Percentiles rank a stretch among this genome's conserved stretches.
phyloP scores from a whole-genome alignment of 2,888 invertebrate genomes.

The Thecocarcelia acutangulata region DNA sequence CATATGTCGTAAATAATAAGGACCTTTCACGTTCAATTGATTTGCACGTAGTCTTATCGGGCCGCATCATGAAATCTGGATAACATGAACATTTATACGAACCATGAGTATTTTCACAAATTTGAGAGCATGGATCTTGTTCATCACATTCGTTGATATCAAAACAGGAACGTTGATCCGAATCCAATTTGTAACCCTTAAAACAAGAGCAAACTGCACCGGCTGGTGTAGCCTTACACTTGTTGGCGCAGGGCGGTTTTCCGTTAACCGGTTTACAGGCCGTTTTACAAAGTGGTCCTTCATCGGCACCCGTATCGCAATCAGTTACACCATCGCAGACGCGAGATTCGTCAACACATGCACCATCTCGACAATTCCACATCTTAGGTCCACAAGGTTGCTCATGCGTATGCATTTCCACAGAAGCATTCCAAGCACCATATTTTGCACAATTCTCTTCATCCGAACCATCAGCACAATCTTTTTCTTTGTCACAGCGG shows the following conservation, averaged over 20 bases:
- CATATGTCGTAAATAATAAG: constrained; percentile 83
- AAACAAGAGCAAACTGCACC: constrained; percentile 87
- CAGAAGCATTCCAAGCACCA: constrained; percentile 71
- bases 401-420: constrained; percentile 60
- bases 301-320: constrained; percentile 88
- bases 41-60: constrained; percentile 86
- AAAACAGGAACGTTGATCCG: constrained; percentile 83
- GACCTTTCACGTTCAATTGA: constrained; percentile 83
- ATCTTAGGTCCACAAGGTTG: constrained; percentile 78
- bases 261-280: constrained; percentile 73
- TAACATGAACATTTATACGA: constrained; percentile 79
- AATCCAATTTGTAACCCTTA: constrained; percentile 83
- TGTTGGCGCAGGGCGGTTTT: constrained; percentile 82
- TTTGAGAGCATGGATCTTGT: constrained; percentile 85
- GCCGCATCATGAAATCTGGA: constrained; percentile 81
- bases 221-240: constrained; percentile 85
- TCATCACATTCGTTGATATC: constrained; percentile 88
- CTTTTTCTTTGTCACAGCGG: constrained; percentile 84
- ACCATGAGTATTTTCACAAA: constrained; percentile 80
- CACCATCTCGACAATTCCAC: constrained; percentile 84
- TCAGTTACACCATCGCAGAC: constrained; percentile 86
- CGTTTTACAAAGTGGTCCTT: constrained; percentile 85
- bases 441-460: constrained; percentile 83
- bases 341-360: constrained; percentile 85
- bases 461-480: constrained; percentile 89